Conservation (phyloP, 2,797 vertebrate genomes). For the Vireo griseus region DNA sequence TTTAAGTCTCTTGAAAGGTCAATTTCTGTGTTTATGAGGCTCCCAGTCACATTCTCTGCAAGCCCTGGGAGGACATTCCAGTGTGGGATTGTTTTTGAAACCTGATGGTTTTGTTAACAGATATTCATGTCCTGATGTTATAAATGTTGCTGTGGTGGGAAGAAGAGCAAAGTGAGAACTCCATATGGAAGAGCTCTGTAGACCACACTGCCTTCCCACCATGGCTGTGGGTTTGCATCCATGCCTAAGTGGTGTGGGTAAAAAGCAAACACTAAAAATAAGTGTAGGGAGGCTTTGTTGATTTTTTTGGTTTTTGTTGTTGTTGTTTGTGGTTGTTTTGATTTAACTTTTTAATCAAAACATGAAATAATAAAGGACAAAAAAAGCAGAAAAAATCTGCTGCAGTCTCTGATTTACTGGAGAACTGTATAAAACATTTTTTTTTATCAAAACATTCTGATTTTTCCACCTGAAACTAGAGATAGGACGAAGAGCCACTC, state of each 20-base stretch:
- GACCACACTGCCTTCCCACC: background rate
- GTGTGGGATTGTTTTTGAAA: background rate
- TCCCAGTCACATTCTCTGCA: background rate
- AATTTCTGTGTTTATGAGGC: background rate
- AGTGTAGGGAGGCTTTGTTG: background rate
- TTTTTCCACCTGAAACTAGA: background rate
- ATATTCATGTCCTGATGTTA: rapidly evolving
- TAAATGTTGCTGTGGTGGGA: background rate
- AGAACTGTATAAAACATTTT: background rate
- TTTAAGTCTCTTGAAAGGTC: background rate
- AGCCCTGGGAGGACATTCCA: background rate
- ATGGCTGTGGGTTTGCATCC: background rate
- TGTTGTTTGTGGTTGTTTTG: background rate
- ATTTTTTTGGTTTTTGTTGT: background rate
- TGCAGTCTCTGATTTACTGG: background rate
- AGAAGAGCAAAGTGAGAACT: background rate
- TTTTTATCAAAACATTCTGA: background rate
- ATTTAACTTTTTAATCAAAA: background rate
- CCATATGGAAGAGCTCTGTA: background rate
- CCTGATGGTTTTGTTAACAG: background rate
- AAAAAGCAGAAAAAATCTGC: background rate
- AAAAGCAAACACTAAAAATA: background rate
- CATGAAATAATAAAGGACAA: background rate
- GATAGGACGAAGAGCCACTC: background rate
- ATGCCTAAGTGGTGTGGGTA: background rate